Base-by-base conservation (phyloP, 1,140 invertebrate species). In the Ceratosolen fusciceps region DNA sequence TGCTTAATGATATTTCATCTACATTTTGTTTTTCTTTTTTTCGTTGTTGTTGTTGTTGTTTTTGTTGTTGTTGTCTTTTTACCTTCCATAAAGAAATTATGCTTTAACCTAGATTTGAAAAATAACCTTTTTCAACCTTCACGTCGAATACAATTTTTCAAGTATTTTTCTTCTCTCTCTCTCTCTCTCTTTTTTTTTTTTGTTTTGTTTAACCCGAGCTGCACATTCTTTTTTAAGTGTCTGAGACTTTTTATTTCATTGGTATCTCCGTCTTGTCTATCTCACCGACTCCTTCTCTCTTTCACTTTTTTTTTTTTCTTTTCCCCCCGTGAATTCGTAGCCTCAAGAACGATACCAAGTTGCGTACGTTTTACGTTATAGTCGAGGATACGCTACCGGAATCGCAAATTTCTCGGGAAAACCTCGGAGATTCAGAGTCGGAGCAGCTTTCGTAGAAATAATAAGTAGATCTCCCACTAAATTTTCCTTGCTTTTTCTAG, bases 381-480 rank as follows among this genome's bases (percentile, higher is more conserved):
- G 73, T 37, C 14, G 34, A 62, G 60, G 29, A 74, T 43, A 75
- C 60, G 74, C 60, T n/a, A 49, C 74, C 52, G 26, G 74, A 75
- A 75, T 75, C 74, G 47, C 74, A 62, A 67, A 75, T 75, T 75
- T 47, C 47, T 4, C n/a, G 43, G 24, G 34, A 67, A 75, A 75
- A 70, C 62, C 62, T 68, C 74, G 49, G 74, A 77, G 74, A 77
- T 77, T 77, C 74, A 68, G 62, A 70, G 47, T 54, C 49, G 65
- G 56, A 77, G 65, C 52, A 77, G 74, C 65, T 77, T 77, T 77
- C 74, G 34, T 10, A 52, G 49, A 52, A 77, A 70, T 75, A 77
- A 77, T 77, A 77, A 77, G 29, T 68, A 58, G 34, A 70, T 77
- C 74, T 77, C 37, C 31, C 34, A 77, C 74, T 77, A 77, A 77